A percentile compares a stretch with the other conserved stretches of the same genome.
Conservation (phyloP, 1,140 invertebrate species). For the Bathynomus jamesi region DNA sequence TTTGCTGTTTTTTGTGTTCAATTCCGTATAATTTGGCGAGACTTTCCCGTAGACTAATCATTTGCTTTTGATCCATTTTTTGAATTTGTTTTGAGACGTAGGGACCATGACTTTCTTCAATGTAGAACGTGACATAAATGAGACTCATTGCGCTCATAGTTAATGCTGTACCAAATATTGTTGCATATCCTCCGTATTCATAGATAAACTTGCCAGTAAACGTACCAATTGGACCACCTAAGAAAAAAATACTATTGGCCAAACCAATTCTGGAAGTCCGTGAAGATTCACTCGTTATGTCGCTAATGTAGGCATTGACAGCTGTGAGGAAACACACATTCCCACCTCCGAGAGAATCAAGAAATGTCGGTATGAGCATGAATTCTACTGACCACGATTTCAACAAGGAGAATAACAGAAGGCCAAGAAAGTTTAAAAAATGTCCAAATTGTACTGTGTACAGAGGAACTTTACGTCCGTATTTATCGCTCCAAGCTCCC, state of each 20-base stretch:
- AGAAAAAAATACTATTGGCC: conserved; percentile 68
- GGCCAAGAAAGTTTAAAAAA: conserved; percentile 62
- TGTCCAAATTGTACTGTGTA: conserved; percentile 71
- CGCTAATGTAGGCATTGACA: conserved; percentile 78
- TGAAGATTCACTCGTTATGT: conserved; percentile 69
- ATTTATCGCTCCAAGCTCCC: conserved; percentile 33
- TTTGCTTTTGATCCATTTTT: neutral
- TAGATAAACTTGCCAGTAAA: conserved; percentile 47
- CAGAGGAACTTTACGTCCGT: conserved; percentile 52
- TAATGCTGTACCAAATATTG: conserved; percentile 28
- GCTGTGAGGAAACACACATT: conserved; percentile 84
- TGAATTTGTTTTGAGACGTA: neutral
- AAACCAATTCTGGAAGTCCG: conserved; percentile 74
- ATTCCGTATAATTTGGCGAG: neutral
- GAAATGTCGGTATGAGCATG: conserved; percentile 41
- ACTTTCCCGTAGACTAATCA: neutral
- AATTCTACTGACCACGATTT: conserved; percentile 60
- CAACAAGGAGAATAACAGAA: conserved; percentile 68
- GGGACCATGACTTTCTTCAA: conserved; percentile 34
- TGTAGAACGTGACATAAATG: conserved; percentile 23
- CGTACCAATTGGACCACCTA: conserved; percentile 69
- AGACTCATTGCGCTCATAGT: conserved; percentile 23
- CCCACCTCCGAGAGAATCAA: conserved; percentile 59
- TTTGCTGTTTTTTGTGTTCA: neutral
- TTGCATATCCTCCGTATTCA: conserved; percentile 25